Base-by-base conservation (phyloP, 2,888 invertebrate genomes). In the Pseudoips prasinana region DNA sequence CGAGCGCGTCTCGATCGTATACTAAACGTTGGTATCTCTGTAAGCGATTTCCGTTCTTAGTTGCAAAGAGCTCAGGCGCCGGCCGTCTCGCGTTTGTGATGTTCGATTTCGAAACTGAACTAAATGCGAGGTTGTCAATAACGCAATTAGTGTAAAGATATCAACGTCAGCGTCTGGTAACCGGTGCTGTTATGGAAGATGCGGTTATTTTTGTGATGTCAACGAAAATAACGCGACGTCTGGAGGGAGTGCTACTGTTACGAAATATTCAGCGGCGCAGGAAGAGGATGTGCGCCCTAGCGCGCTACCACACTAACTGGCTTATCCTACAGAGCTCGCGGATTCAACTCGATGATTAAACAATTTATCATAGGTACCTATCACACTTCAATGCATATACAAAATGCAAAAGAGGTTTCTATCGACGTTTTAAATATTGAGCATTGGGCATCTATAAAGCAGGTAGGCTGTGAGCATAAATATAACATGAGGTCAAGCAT, bases 171-270 rank as follows among this genome's bases (percentile, higher is more conserved):
- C 76, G 75, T 72, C 70, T 74, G 73, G 72, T 74, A 70, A 72
- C 73, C 75, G 76, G 65, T 54, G 68, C 62, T 73, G 73, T 75
- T 78, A 76, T 77, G 78, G 76, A 73, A 83, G 78, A 78, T 71
- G 75, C 47, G 72, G 77, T 85, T 88, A 88, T 88, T 87, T 87
- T 77, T 79, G 86, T 84, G 73, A 68, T 83, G 84, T 83, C 83
- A 84, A 81, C 86, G 69, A 78, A 87, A 87, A 87, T 87, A 87
- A 86, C 83, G 68, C 70, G 67, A 47, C 62, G 52, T 46, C 50
- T 51, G 47, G 61, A 64, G 65, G 66, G 68, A 64, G 75, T 71
- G 70, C 73, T 73, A 69, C 72, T 75, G 70, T 86, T 85, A 81
- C 85, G 84, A 85, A 79, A 85, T 66, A 58, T 62, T 62, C 62